These are phyloP conservation scores for Nautilus pompilius DNA, from an alignment of 1,140 invertebrate genomes.

Conservation along the genomic window DNA sequence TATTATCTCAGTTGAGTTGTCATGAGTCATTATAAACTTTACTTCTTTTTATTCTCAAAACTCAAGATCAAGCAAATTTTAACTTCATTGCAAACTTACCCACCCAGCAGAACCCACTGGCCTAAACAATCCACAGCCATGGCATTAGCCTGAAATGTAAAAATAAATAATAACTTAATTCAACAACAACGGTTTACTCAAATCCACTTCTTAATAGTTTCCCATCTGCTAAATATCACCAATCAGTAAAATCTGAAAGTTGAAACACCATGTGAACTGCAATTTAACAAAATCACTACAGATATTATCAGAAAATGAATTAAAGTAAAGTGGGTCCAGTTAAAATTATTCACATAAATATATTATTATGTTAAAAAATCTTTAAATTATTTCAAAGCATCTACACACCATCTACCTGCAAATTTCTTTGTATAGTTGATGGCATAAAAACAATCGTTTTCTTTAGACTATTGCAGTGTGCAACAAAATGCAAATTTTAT, in stretches of 20 bases:
- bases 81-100: slow-evolving; percentile 60
- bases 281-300: background rate
- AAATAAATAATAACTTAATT: slow-evolving; percentile 10
- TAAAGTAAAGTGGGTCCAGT: too few relatives aligned
- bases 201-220: background rate
- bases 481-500: too few relatives aligned
- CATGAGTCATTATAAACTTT: too few relatives aligned
- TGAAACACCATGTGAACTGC: background rate
- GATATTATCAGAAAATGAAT: background rate
- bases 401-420: too few relatives aligned
- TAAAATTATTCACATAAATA: too few relatives aligned
- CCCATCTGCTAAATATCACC: background rate
- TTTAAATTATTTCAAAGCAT: too few relatives aligned
- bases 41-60: background rate
- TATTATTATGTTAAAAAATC: too few relatives aligned
- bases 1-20: too few relatives aligned
- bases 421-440: too few relatives aligned
- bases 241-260: background rate
- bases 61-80: background rate
- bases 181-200: background rate
- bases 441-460: too few relatives aligned
- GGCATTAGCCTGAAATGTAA: slow-evolving; percentile 70
- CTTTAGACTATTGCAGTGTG: too few relatives aligned
- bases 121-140: slow-evolving; percentile 87
- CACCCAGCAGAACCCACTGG: slow-evolving; percentile 78